Conservation (phyloP, 2,797 vertebrate genomes). For the Glossophaga mutica region DNA sequence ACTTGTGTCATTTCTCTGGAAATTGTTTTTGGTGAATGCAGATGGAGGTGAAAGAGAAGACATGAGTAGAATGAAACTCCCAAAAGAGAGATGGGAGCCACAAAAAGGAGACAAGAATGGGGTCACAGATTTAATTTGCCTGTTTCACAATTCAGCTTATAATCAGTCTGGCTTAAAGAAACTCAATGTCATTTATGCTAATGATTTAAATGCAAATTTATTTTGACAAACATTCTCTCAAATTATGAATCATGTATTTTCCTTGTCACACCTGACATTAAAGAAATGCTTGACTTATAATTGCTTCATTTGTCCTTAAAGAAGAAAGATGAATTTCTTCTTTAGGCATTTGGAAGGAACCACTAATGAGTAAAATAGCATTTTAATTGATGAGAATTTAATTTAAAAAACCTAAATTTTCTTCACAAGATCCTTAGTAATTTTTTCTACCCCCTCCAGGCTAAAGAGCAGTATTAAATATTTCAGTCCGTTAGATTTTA, state of each 20-base stretch:
- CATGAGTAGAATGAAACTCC: neutral
- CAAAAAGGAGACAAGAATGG: neutral
- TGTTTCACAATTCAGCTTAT: neutral
- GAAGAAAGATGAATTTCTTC: conserved; percentile 29
- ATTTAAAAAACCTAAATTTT: conserved; percentile 40
- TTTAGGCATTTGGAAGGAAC: conserved; percentile 33
- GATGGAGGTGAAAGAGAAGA: neutral
- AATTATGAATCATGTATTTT: neutral
- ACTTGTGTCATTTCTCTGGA: neutral
- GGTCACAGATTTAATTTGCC: neutral
- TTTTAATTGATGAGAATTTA: conserved; percentile 55
- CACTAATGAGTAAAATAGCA: conserved; percentile 29
- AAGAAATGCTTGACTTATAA: conserved; percentile 19
- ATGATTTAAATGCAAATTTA: conserved; percentile 11
- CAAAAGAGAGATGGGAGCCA: neutral
- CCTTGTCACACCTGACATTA: conserved; percentile 34
- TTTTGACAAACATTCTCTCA: neutral
- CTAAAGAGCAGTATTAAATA: conserved; percentile 6
- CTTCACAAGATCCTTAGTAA: conserved; percentile 5
- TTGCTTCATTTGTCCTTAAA: conserved; percentile 40
- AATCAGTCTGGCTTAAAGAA: neutral
- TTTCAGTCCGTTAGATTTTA: neutral
- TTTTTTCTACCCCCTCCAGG: neutral
- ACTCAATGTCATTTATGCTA: neutral
- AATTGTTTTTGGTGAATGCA: neutral